Percentiles rank a stretch among this genome's conserved stretches.
Evolutionary conservation across 2,113 vertebrate species (phyloP).

Genomic region (Coptodon bakossiorum): DNA sequence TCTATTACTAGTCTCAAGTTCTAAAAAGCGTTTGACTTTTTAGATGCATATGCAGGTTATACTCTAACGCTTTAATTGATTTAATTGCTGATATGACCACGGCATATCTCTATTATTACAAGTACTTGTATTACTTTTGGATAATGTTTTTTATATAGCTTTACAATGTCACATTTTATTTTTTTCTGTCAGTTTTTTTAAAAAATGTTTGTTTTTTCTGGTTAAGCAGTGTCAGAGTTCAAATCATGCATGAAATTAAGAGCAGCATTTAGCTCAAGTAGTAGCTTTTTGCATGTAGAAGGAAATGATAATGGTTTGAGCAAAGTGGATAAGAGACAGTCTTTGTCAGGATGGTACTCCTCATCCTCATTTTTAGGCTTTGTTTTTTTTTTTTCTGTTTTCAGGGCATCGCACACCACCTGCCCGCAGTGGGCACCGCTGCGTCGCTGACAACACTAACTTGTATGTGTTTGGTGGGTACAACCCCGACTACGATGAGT

Average conservation of each 20-base stretch:
- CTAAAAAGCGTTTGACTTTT: not conserved
- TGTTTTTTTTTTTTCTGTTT: not conserved
- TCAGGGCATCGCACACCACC: slow-evolving; percentile 83
- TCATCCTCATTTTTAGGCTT: not conserved
- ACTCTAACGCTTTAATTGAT: not conserved
- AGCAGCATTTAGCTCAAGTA: not conserved
- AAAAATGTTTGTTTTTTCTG: not conserved
- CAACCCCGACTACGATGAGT: slow-evolving; percentile 95
- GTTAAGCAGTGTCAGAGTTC: not conserved
- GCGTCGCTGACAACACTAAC: slow-evolving; percentile 90
- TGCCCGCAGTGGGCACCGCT: slow-evolving; percentile 92
- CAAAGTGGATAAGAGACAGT: no score
- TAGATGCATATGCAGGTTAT: not conserved
- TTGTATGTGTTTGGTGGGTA: slow-evolving; percentile 96
- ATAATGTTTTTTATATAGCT: not conserved
- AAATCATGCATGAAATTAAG: not conserved
- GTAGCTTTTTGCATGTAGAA: not conserved
- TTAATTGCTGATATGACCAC: not conserved
- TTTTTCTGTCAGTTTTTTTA: no score
- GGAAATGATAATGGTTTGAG: not conserved
- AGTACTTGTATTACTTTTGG: not conserved
- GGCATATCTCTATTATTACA: not conserved
- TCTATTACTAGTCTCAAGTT: not conserved
- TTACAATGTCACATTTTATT: not conserved
- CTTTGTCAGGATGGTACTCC: not conserved